Conservation (phyloP, 2,113 vertebrate genomes). For the Pelmatolapia mariae region DNA sequence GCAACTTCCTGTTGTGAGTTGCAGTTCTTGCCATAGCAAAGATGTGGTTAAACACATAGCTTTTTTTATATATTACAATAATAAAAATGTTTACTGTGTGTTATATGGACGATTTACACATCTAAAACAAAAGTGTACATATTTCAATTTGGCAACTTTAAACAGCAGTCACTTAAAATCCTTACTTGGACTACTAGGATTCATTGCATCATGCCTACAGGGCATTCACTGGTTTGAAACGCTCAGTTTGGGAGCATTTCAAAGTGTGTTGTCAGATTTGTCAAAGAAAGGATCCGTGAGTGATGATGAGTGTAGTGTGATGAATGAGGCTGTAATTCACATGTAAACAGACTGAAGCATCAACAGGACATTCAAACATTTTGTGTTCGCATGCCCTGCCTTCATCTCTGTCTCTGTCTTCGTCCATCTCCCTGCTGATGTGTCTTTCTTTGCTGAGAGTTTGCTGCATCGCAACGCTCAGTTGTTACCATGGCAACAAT, state of each 20-base stretch:
- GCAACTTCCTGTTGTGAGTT: neutral
- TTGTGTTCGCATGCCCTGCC: neutral
- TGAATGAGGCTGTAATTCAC: neutral
- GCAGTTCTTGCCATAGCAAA: neutral
- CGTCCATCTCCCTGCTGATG: neutral
- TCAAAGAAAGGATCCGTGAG: neutral
- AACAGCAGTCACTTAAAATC: neutral
- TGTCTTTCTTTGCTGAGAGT: neutral
- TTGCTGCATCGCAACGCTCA: constrained; percentile 49
- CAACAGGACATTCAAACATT: neutral
- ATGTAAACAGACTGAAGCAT: neutral
- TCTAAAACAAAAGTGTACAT: neutral
- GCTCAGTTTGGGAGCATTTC: neutral
- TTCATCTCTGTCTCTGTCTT: neutral
- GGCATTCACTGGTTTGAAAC: neutral
- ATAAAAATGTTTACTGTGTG: neutral
- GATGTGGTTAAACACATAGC: neutral
- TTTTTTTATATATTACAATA: neutral
- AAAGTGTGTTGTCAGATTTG: neutral
- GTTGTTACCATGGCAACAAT: constrained; percentile 40
- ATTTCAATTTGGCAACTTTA: neutral
- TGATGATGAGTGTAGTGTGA: neutral
- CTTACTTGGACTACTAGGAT: neutral
- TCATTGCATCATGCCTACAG: neutral
- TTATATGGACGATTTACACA: neutral